Percentiles rank a stretch among this genome's conserved stretches.
Conservation (phyloP, 2,113 vertebrate species). For the Peromyscus maniculatus region DNA sequence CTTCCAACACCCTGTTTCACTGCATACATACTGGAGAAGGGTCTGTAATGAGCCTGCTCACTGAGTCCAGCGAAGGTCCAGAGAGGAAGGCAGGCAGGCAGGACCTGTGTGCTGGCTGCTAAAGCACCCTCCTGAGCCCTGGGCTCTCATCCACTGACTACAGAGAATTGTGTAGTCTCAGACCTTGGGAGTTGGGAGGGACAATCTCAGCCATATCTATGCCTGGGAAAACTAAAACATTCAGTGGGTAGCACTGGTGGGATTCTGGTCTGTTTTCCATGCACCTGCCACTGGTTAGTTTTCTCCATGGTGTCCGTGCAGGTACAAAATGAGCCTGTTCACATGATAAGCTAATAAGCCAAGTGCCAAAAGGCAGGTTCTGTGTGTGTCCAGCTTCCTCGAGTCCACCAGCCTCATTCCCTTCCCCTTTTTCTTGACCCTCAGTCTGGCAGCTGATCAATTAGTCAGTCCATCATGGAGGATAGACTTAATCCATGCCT, state of each 20-base stretch:
- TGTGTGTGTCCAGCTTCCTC: too few relatives aligned
- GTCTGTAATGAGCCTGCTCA: neutral
- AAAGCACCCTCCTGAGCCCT: neutral
- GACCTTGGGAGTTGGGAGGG: fast-evolving
- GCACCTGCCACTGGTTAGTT: neutral
- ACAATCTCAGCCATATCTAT: too few relatives aligned
- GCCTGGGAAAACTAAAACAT: neutral
- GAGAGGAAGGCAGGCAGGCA: neutral
- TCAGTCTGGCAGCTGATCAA: neutral
- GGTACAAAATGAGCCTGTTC: neutral
- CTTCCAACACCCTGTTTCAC: neutral
- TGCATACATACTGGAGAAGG: neutral
- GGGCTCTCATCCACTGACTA: neutral
- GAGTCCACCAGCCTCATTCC: neutral
- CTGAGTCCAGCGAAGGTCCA: too few relatives aligned
- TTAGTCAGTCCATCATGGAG: neutral
- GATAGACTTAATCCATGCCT: neutral
- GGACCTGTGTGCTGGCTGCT: neutral
- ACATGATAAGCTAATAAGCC: neutral
- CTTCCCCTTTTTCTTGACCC: neutral
- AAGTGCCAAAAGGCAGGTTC: neutral
- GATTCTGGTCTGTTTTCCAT: fast-evolving
- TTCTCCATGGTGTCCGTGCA: neutral
- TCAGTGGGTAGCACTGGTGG: fast-evolving
- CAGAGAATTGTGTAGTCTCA: neutral